Conservation (phyloP, 2,113 vertebrate species). For the Bothrops jararaca region DNA sequence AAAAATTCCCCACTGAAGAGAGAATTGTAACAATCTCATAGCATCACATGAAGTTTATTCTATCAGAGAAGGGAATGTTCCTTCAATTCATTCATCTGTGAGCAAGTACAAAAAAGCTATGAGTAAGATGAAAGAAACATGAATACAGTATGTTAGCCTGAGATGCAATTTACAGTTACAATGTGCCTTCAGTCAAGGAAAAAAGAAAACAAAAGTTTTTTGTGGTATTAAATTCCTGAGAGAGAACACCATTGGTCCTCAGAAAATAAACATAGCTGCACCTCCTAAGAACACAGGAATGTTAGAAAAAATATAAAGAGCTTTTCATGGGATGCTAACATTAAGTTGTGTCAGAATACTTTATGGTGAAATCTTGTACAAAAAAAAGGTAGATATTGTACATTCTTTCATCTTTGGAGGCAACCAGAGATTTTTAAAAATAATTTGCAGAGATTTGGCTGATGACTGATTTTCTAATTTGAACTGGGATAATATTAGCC, state of each 20-base stretch:
- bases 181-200: not conserved
- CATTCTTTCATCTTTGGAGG: not conserved
- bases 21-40: not conserved
- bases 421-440: not conserved
- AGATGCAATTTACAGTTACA: not conserved
- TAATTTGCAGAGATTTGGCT: too few relatives aligned
- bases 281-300: constrained; percentile 23
- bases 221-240: constrained; percentile 52
- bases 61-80: not conserved
- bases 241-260: constrained; percentile 31
- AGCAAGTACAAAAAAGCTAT: not conserved
- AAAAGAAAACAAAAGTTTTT: constrained; percentile 20
- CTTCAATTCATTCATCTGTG: not conserved
- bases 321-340: constrained; percentile 8
- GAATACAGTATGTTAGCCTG: not conserved
- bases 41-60: not conserved
- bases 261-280: constrained; percentile 41
- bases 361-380: not conserved
- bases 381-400: not conserved
- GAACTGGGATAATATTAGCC: not conserved
- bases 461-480: not conserved
- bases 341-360: not conserved
- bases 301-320: constrained; percentile 31
- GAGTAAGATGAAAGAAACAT: not conserved
- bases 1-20: not conserved